A percentile compares a stretch with the other conserved stretches of the same genome.
Conservation (phyloP, 2,797 vertebrate genomes). For the Vultur gryphus region DNA sequence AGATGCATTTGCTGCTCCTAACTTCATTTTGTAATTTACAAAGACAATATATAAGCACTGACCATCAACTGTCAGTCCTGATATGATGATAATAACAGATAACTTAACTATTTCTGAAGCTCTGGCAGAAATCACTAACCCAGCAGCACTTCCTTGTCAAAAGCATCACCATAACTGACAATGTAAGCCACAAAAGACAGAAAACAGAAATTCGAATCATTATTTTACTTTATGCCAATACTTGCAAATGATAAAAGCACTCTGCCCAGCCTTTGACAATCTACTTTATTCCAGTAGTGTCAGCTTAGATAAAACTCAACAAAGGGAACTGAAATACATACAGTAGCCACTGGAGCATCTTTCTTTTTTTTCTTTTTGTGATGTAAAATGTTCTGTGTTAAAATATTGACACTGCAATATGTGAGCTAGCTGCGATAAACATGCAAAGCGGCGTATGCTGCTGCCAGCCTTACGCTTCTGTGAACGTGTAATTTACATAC, state of each 20-base stretch:
- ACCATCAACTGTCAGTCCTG: slow-evolving; percentile 79
- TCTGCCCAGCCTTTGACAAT: slow-evolving; percentile 38
- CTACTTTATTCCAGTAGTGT: slow-evolving; percentile 57
- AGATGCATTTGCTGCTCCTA: neutral
- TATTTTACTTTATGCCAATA: slow-evolving; percentile 66
- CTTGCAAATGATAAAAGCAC: slow-evolving; percentile 27
- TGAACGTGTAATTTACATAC: neutral
- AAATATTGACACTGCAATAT: neutral
- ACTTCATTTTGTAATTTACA: slow-evolving; percentile 11
- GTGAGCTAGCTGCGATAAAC: neutral
- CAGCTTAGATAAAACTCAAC: slow-evolving; percentile 80
- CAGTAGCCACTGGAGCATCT: neutral
- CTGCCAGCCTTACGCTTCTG: neutral
- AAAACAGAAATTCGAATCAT: slow-evolving; percentile 71
- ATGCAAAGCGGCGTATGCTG: neutral
- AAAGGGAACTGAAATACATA: slow-evolving; percentile 61
- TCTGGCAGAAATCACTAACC: slow-evolving; percentile 74
- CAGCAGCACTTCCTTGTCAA: slow-evolving; percentile 84
- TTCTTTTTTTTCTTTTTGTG: neutral
- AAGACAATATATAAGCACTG: slow-evolving; percentile 41
- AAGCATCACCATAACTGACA: slow-evolving; percentile 74
- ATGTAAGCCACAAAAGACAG: slow-evolving; percentile 74
- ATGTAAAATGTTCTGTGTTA: neutral
- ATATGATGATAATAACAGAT: slow-evolving; percentile 72
- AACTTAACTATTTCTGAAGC: slow-evolving; percentile 78